These are phyloP conservation scores for Tipula lateralis DNA, from an alignment of 2,888 invertebrate species.

Conservation along the genomic window DNA sequence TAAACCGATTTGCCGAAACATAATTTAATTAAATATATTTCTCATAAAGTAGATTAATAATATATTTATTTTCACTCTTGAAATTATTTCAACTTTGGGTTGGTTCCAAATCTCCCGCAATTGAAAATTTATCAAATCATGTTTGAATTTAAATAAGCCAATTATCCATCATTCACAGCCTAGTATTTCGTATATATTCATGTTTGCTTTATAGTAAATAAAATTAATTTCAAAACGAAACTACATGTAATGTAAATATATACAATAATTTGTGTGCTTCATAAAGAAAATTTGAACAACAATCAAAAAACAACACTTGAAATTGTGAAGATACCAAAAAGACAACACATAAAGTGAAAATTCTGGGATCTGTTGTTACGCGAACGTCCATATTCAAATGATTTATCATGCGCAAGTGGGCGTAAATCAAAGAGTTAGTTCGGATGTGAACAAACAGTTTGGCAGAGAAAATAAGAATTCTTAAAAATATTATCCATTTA, in stretches of 20 bases:
- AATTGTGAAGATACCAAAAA: neutral
- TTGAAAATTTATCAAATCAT: neutral
- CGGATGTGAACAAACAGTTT: neutral
- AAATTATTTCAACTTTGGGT: neutral
- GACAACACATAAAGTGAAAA: neutral
- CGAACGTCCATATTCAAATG: neutral
- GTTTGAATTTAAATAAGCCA: neutral
- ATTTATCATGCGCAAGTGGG: neutral
- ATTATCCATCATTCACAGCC: neutral
- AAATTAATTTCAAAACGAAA: neutral
- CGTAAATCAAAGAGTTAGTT: neutral
- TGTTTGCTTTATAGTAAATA: neutral
- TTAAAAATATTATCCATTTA: neutral
- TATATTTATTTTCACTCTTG: neutral
- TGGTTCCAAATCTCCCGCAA: neutral
- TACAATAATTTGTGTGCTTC: neutral
- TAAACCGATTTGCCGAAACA: too few species aligned
- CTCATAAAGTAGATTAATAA: too few species aligned
- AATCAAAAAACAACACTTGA: neutral
- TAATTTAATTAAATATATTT: neutral
- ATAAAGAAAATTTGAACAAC: neutral
- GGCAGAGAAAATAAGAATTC: neutral
- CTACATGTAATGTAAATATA: neutral
- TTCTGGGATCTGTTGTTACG: neutral
- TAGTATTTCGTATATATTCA: neutral